phyloP scores from a whole-genome alignment of 2,888 invertebrate species.

The Fragum sueziense region DNA sequence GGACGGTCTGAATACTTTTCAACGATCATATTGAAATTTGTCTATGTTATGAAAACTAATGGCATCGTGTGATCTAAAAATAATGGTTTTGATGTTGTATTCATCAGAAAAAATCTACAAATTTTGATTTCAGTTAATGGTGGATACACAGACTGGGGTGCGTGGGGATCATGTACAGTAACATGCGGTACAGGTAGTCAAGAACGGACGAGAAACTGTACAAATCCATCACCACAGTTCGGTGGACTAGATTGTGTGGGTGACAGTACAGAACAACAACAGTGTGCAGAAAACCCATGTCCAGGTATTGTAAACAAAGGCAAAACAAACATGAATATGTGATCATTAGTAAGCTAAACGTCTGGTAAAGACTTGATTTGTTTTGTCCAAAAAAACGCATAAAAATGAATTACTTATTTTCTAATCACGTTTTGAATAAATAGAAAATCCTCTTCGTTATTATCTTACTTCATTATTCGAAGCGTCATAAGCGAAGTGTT shows the following conservation, averaged over 20 bases:
- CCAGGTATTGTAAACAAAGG: too few relatives aligned
- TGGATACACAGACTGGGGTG: slow-evolving; percentile 39
- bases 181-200: slow-evolving; percentile 41
- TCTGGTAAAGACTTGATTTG: too few relatives aligned
- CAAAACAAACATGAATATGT: too few relatives aligned
- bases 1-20: not conserved
- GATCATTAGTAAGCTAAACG: too few relatives aligned
- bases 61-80: not conserved
- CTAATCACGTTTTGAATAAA: too few relatives aligned
- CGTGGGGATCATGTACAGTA: slow-evolving; percentile 36
- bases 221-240: slow-evolving; percentile 27
- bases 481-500: too few relatives aligned
- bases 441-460: too few relatives aligned
- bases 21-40: not conserved
- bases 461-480: too few relatives aligned
- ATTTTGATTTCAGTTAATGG: slow-evolving; percentile 28
- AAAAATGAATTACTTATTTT: too few relatives aligned
- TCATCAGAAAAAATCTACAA: too few relatives aligned
- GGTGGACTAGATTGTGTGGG: slow-evolving; percentile 71
- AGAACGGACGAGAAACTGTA: slow-evolving; percentile 28
- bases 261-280: slow-evolving; percentile 47
- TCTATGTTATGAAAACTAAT: not conserved
- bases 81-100: not conserved
- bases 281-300: slow-evolving; percentile 59
- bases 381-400: too few relatives aligned